A percentile compares a stretch with the other conserved stretches of the same genome.
Conservation (phyloP, 53 echinoderm and acorn worm genomes). For the Crossaster papposus region DNA sequence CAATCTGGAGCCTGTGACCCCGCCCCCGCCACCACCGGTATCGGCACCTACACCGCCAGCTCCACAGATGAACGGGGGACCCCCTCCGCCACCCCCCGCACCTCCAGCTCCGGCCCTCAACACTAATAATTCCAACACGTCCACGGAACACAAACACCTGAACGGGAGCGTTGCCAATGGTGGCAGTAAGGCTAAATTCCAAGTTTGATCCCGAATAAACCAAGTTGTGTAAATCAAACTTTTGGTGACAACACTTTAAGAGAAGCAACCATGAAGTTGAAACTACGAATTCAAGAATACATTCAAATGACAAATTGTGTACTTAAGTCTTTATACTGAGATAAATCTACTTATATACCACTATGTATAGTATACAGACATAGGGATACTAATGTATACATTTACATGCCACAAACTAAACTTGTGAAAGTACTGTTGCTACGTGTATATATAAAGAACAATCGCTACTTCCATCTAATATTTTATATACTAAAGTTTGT, state of each 20-base stretch:
- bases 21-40: constrained; percentile 59
- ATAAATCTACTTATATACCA: no score
- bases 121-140: constrained; percentile 34
- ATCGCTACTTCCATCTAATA: no score
- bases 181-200: constrained; percentile 33
- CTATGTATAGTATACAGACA: no score
- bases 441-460: no score
- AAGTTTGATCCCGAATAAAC: constrained; percentile 7
- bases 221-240: neutral
- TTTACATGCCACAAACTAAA: no score
- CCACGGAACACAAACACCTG: neutral
- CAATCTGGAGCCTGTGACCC: neutral
- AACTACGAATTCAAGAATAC: neutral
- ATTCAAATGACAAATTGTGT: no score
- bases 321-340: no score
- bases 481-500: no score
- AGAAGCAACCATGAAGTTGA: neutral
- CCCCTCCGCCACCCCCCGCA: constrained; percentile 27
- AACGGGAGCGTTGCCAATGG: neutral
- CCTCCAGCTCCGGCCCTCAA: constrained; percentile 13
- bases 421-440: no score
- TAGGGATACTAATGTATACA: no score
- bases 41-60: constrained; percentile 20
- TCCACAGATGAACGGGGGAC: constrained; percentile 20
- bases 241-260: neutral